Evolutionary conservation across 2,113 vertebrate species (phyloP).

Genomic region (Microtus oregoni): DNA sequence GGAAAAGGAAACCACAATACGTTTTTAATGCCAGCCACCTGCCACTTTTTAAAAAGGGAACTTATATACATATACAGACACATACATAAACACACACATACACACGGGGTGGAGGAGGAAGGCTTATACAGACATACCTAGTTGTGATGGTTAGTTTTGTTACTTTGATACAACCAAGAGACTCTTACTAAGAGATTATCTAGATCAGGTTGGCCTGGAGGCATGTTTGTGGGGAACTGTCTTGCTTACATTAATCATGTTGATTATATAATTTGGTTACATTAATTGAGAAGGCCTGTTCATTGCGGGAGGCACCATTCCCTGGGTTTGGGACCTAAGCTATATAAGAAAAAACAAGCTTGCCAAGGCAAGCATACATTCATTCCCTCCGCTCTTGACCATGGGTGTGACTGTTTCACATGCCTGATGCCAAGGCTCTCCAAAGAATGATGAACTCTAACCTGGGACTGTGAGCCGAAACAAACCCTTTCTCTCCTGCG

Average conservation of each 20-base stretch:
- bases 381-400: background rate
- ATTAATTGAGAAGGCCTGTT: background rate
- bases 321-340: background rate
- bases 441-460: background rate
- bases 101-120: background rate
- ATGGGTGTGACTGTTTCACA: background rate
- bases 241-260: background rate
- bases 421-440: background rate
- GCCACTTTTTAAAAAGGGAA: background rate
- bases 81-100: background rate
- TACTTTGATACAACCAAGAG: background rate
- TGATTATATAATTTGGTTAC: background rate
- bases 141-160: background rate
- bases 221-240: background rate
- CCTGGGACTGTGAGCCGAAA: background rate
- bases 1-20: background rate
- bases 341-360: background rate
- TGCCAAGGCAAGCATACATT: background rate
- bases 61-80: background rate
- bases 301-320: background rate
- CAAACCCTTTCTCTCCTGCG: background rate
- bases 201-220: background rate
- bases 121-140: background rate
- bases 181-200: background rate
- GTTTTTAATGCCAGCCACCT: background rate